phyloP scores from a whole-genome alignment of 92 coral and sea anemone species.

The Heteractis magnifica region DNA sequence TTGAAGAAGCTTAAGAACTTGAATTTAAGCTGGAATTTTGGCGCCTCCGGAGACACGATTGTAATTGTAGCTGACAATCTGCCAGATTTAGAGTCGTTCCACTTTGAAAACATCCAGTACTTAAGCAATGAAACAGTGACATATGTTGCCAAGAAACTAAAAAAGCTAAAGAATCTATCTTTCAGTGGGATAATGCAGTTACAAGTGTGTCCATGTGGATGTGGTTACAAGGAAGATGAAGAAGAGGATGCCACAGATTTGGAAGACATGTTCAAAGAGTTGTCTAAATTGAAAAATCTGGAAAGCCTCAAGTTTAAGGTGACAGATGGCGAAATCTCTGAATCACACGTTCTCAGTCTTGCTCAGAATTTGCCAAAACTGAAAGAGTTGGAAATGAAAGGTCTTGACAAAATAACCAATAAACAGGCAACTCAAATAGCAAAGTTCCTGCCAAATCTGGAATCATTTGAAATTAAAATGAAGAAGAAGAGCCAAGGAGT shows the following conservation, averaged over 20 bases:
- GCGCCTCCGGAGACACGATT: background rate
- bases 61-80: slow-evolving; percentile 61
- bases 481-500: slow-evolving; percentile 69
- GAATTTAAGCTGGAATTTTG: slow-evolving; percentile 40
- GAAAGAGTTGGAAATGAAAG: slow-evolving; percentile 71
- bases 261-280: slow-evolving; percentile 66
- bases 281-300: slow-evolving; percentile 65
- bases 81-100: slow-evolving; percentile 57
- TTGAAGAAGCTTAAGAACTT: slow-evolving; percentile 72
- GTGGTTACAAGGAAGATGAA: background rate
- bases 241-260: slow-evolving; percentile 24
- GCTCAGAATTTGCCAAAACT: slow-evolving; percentile 67
- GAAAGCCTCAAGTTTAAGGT: slow-evolving; percentile 74
- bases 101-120: slow-evolving; percentile 74
- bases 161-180: slow-evolving; percentile 69
- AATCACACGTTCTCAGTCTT: slow-evolving; percentile 59
- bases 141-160: slow-evolving; percentile 63
- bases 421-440: slow-evolving; percentile 67
- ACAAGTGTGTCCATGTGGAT: slow-evolving; percentile 39
- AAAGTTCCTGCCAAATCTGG: slow-evolving; percentile 66
- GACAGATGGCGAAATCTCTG: slow-evolving; percentile 71
- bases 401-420: slow-evolving; percentile 72
- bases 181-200: slow-evolving; percentile 86
- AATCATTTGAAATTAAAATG: slow-evolving; percentile 73
- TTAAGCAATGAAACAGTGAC: slow-evolving; percentile 72